A percentile compares a stretch with the other conserved stretches of the same genome.
These are phyloP conservation scores for Caenorhabditis becei DNA, from an alignment of 2,888 invertebrate species.

Conservation along the genomic window DNA sequence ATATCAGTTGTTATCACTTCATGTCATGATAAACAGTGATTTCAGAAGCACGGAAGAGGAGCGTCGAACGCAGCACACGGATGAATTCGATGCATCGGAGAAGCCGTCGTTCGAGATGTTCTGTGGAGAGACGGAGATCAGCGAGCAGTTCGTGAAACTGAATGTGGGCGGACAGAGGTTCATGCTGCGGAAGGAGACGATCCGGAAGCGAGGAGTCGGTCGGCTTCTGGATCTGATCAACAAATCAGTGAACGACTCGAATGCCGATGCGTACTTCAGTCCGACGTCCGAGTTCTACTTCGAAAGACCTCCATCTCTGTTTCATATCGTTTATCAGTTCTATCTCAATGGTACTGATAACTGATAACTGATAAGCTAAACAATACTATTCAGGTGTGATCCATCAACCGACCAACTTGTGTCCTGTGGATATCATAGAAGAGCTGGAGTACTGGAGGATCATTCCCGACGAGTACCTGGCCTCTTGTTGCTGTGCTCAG, in stretches of 20 bases:
- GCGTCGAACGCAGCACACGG: slow-evolving; percentile 26
- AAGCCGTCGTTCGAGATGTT: slow-evolving; percentile 54
- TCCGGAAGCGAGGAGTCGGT: slow-evolving; percentile 64
- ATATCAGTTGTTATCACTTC: background rate
- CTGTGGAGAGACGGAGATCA: slow-evolving; percentile 60
- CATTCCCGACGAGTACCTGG: slow-evolving; percentile 65
- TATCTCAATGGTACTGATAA: slow-evolving; percentile 81
- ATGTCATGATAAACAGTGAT: background rate
- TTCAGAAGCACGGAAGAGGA: slow-evolving; percentile 51
- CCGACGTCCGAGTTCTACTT: slow-evolving; percentile 76
- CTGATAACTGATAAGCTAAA: too few relatives aligned
- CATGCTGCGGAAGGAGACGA: slow-evolving; percentile 73
- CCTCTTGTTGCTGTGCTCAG: slow-evolving; percentile 73
- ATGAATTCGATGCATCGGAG: slow-evolving; percentile 36
- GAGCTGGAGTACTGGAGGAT: slow-evolving; percentile 83
- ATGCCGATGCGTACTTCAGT: slow-evolving; percentile 73
- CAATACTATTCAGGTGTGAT: slow-evolving; percentile 75
- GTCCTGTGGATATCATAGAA: slow-evolving; percentile 83
- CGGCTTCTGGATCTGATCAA: slow-evolving; percentile 67
- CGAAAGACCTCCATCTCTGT: slow-evolving; percentile 75
- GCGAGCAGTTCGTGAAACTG: slow-evolving; percentile 69
- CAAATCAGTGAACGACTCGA: slow-evolving; percentile 48
- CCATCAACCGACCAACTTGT: slow-evolving; percentile 83
- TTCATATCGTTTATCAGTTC: slow-evolving; percentile 78
- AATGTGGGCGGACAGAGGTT: slow-evolving; percentile 78